These are phyloP conservation scores for Leptobrachium leishanense DNA, from an alignment of 2,113 vertebrate genomes.

Conservation along the genomic window DNA sequence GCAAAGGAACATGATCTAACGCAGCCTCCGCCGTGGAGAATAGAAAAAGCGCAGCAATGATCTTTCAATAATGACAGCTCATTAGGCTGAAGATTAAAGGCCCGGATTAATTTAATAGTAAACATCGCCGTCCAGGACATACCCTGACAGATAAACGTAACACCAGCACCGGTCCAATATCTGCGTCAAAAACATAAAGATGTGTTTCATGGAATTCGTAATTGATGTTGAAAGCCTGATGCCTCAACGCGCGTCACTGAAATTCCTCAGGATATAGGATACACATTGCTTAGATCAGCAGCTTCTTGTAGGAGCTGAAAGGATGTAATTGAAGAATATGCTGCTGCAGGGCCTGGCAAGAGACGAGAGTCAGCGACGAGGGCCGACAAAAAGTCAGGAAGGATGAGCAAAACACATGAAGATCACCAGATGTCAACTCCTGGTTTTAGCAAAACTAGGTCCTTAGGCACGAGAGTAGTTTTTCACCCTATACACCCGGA, in stretches of 20 bases:
- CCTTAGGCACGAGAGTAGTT: too few species aligned
- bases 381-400: too few species aligned
- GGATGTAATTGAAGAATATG: constrained; percentile 14
- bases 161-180: background rate
- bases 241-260: constrained; percentile 6
- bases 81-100: background rate
- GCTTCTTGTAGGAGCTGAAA: constrained; percentile 10
- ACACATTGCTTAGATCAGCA: background rate
- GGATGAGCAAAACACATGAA: too few species aligned
- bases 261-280: constrained; percentile 13
- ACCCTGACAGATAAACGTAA: background rate
- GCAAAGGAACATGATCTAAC: too few species aligned
- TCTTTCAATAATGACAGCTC: too few species aligned
- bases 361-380: background rate
- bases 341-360: constrained; percentile 1
- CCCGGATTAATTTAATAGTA: background rate
- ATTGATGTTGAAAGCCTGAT: background rate
- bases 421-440: too few species aligned
- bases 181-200: constrained; percentile 9
- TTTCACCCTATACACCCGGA: too few species aligned
- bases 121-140: background rate
- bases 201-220: constrained; percentile 11
- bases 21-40: too few species aligned
- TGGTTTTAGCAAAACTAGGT: too few species aligned
- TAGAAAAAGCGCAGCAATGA: too few species aligned